Evolutionary conservation across 2,113 vertebrate genomes (phyloP).

Genomic region (Turnix velox): DNA sequence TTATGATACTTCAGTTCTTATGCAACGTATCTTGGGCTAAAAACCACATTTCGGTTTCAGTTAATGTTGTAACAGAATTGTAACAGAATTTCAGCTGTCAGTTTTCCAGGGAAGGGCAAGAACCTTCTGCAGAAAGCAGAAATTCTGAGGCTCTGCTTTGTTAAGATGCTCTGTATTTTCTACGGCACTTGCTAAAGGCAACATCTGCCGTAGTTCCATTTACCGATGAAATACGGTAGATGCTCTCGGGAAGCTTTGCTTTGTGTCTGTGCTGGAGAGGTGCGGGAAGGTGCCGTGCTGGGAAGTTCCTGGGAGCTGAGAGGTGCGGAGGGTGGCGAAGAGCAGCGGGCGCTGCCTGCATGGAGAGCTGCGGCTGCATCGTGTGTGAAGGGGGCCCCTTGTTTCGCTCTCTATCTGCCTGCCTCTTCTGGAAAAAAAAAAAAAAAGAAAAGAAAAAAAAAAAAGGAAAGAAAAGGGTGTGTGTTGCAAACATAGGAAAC

Average conservation of each 20-base stretch:
- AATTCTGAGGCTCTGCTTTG: not conserved
- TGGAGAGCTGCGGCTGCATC: not conserved
- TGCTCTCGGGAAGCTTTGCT: not conserved
- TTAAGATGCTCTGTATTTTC: not conserved
- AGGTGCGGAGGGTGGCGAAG: not conserved
- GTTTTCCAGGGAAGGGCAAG: not conserved
- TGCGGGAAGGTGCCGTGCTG: not conserved
- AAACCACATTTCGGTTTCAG: constrained; percentile 52
- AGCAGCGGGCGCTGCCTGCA: not conserved
- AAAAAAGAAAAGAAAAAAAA: constrained; percentile 23
- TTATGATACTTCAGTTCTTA: not conserved
- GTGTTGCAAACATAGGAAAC: constrained; percentile 81
- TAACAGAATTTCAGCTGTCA: constrained; percentile 1
- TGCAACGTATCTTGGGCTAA: constrained; percentile 9
- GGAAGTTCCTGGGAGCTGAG: constrained; percentile 1
- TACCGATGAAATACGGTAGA: not conserved
- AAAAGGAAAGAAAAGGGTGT: constrained; percentile 21
- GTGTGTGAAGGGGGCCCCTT: constrained; percentile 40
- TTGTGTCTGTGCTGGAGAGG: not conserved
- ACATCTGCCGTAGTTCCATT: not conserved
- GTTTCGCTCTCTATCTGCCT: constrained; percentile 52
- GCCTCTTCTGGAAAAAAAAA: constrained; percentile 7
- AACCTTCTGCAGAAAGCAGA: not conserved
- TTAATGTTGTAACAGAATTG: constrained; percentile 31
- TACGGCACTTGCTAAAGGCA: not conserved